These are phyloP conservation scores for Tolmerus cingulatus DNA, from an alignment of 2,888 invertebrate genomes.

Conservation along the genomic window DNA sequence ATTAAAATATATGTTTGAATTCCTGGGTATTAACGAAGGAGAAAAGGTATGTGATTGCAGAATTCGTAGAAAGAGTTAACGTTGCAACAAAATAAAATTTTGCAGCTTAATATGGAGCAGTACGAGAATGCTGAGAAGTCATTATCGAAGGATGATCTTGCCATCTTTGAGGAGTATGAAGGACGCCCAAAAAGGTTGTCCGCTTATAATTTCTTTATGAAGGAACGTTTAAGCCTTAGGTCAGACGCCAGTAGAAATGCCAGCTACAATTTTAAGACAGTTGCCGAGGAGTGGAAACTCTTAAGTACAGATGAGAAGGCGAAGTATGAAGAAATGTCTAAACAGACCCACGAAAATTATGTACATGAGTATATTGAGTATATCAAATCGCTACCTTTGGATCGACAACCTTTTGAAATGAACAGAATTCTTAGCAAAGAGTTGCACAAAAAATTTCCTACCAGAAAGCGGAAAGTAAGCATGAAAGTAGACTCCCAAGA, in stretches of 20 bases:
- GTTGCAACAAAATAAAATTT: background rate
- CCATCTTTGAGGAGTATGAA: background rate
- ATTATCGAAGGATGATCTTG: background rate
- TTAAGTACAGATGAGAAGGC: background rate
- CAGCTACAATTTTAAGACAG: background rate
- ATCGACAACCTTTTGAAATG: background rate
- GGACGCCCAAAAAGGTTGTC: background rate
- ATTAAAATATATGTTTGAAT: background rate
- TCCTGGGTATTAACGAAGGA: background rate
- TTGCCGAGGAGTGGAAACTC: background rate
- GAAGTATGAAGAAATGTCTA: background rate
- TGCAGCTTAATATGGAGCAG: background rate
- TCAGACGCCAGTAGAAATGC: background rate
- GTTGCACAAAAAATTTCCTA: background rate
- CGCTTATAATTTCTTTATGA: background rate
- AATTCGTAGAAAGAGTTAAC: background rate
- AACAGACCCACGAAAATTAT: background rate
- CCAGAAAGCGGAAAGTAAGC: background rate
- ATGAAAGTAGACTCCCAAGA: background rate
- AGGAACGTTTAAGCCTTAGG: background rate
- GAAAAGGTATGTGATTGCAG: background rate
- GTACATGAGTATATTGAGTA: background rate
- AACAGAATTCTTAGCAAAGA: background rate
- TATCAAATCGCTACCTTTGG: background rate
- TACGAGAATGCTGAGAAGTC: background rate